Evolutionary conservation across 1,140 invertebrate species (phyloP).

Genomic region (Anastrepha obliqua): DNA sequence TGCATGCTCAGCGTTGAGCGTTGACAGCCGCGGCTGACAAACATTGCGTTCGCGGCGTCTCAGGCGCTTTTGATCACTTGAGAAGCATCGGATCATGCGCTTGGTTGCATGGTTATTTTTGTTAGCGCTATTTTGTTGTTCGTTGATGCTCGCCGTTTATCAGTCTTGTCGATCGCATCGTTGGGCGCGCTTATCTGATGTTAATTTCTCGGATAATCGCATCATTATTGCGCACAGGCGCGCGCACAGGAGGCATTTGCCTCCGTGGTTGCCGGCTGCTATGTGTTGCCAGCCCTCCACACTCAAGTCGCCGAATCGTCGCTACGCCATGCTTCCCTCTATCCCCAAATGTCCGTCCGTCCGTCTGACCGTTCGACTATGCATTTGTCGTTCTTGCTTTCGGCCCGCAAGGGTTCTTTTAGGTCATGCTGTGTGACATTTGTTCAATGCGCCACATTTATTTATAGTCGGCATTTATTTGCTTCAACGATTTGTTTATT

Average conservation of each 20-base stretch:
- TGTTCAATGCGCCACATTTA: constrained; percentile 53
- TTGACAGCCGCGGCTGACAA: constrained; percentile 36
- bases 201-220: constrained; percentile 53
- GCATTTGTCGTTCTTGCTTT: background rate
- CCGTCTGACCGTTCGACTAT: background rate
- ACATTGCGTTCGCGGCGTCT: constrained; percentile 38
- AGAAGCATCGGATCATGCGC: constrained; percentile 21
- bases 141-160: constrained; percentile 23
- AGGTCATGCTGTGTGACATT: constrained; percentile 50
- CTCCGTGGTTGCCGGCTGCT: constrained; percentile 44
- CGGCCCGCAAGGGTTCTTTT: constrained; percentile 28
- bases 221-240: constrained; percentile 50
- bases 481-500: constrained; percentile 52
- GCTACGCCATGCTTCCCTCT: background rate
- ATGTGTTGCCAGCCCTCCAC: background rate
- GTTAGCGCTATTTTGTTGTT: constrained; percentile 28
- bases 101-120: background rate
- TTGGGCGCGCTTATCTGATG: constrained; percentile 51
- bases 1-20: constrained; percentile 11
- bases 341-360: background rate
- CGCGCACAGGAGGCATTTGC: constrained; percentile 52
- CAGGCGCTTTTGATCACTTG: constrained; percentile 40
- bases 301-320: background rate
- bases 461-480: constrained; percentile 50
- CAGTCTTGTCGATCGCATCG: constrained; percentile 50